A percentile compares a stretch with the other conserved stretches of the same genome.
phyloP scores from a whole-genome alignment of 37 sponge, comb jelly and placozoan genomes.

The Agelas oroides region DNA sequence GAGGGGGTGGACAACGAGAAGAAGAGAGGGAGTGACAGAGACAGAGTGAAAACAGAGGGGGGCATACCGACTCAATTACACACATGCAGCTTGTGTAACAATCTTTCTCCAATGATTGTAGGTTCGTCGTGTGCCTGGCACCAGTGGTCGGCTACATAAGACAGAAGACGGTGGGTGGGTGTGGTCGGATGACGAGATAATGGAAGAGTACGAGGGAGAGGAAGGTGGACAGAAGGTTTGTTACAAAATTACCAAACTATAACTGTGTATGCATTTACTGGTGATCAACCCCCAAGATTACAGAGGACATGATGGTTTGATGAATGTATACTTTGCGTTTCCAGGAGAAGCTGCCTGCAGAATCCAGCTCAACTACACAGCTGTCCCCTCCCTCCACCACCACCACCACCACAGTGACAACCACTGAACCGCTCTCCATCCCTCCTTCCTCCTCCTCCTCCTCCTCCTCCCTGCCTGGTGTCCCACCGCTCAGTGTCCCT shows the following conservation, averaged over 20 bases:
- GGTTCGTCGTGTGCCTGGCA: slow-evolving; percentile 81
- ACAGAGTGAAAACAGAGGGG: no score
- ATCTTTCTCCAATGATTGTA: slow-evolving; percentile 5
- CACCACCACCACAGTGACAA: background rate
- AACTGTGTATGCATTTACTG: no score
- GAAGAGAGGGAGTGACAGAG: no score
- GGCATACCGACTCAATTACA: no score
- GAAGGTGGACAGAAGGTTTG: slow-evolving; percentile 5
- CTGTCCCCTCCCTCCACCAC: slow-evolving; percentile 20
- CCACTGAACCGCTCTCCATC: background rate
- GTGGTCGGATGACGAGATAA: slow-evolving; percentile 96
- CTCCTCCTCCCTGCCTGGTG: background rate
- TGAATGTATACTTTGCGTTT: slow-evolving; percentile 2
- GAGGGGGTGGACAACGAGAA: no score
- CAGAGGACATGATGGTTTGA: background rate
- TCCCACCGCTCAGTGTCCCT: no score
- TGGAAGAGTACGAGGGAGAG: slow-evolving; percentile 44
- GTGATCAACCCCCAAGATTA: background rate
- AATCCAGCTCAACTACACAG: no score
- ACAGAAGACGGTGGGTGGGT: slow-evolving; percentile 94
- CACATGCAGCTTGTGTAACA: no score
- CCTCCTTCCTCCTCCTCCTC: background rate
- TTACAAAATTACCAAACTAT: no score
- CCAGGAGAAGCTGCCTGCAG: background rate
- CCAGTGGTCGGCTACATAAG: slow-evolving; percentile 90